Base-by-base conservation (phyloP, 2,888 invertebrate genomes). In the Agriopis marginaria region DNA sequence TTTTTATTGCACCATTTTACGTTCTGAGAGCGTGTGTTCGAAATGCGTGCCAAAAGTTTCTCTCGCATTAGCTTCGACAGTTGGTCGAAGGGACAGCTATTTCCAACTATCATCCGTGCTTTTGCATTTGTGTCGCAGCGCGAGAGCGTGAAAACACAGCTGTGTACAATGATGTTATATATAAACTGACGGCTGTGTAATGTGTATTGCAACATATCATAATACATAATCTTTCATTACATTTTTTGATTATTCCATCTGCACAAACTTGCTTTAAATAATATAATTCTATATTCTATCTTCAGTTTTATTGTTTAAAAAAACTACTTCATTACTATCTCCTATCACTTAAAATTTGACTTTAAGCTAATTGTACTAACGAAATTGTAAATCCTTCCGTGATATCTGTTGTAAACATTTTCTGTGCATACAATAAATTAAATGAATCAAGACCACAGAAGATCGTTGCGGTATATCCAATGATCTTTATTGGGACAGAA, bases 1-100 rank as follows among this genome's bases (percentile, higher is more conserved):
- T 67, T 74, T 74, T 84, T 82, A 85, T 85, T 83, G 79, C 76
- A 78, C 75, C 79, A 75, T 82, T 85, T 79, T 79, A 78, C 77
- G 77, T 81, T 80, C 70, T 62, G 70, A 75, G 77, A 79, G 79
- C 75, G 81, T 77, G 75, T 79, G 78, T 79, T 81, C 78, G 79
- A 74, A 78, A 70, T 70, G 77, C 74, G 83, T 89, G 89, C 89
- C 89, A 90, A 89, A 84, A 84, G 80, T 74, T 77, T 80, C 79
- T 80, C 79, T 77, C 80, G 78, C 82, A 80, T 84, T 86, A 80
- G 82, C 82, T 79, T 81, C 80, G 71, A 81, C 81, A 81, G 79
- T 81, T 80, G 79, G 77, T 80, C 80, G 81, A 82, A 85, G 80
- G 82, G 80, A 81, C 79, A 79, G 81, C 83, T 89, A 87, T 88